Conservation (phyloP, 2,888 invertebrate genomes). For the Cepaea hortensis region DNA sequence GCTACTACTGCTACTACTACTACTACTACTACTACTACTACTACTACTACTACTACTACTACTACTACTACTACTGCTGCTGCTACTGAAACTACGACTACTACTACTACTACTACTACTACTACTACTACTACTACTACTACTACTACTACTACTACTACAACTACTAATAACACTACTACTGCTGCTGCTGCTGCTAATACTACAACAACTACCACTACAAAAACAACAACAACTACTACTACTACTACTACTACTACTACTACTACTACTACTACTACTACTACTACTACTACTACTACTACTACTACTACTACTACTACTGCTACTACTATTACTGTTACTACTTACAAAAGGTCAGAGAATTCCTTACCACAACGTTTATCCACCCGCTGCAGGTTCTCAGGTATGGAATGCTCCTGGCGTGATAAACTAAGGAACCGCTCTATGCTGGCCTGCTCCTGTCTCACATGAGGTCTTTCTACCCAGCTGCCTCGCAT, state of each 20-base stretch:
- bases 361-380: conserved; percentile 22
- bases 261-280: not conserved
- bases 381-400: conserved; percentile 20
- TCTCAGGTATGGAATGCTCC: conserved; percentile 27
- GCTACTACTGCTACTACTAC: no score
- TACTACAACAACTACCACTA: no score
- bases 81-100: not conserved
- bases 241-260: not conserved
- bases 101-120: not conserved
- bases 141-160: not conserved
- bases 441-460: conserved; percentile 4
- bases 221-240: no score
- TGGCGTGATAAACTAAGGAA: conserved; percentile 11
- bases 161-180: no score
- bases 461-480: conserved; percentile 2
- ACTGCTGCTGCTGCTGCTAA: no score
- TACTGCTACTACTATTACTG: no score
- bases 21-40: no score
- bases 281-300: no score
- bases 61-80: no score
- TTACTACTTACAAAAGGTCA: no score
- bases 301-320: no score
- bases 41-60: no score
- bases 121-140: not conserved
- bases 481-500: conserved; percentile 20